phyloP scores from a whole-genome alignment of 2,797 vertebrate species.

The Cyclopterus lumpus region DNA sequence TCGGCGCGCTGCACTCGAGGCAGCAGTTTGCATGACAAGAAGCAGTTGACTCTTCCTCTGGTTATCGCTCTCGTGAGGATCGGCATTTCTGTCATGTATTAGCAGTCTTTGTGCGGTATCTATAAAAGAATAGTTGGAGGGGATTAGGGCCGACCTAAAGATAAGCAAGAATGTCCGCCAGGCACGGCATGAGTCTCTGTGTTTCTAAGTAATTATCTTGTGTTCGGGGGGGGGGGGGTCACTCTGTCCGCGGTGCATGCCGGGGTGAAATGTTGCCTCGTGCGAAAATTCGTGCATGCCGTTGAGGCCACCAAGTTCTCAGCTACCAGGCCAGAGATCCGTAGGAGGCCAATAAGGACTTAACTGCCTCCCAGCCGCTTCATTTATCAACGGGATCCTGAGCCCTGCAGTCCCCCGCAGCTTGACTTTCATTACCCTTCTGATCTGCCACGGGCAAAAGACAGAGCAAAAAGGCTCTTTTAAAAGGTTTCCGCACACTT shows the following conservation, averaged over 20 bases:
- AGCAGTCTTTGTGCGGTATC: conserved; percentile 60
- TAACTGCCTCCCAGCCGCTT: conserved; percentile 72
- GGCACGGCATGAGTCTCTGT: conserved; percentile 55
- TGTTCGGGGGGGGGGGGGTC: conserved; percentile 14
- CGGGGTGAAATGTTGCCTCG: conserved; percentile 11
- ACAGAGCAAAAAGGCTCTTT: conserved; percentile 51
- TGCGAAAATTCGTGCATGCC: conserved; percentile 30
- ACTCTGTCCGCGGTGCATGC: conserved; percentile 15
- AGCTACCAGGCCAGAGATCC: conserved; percentile 59
- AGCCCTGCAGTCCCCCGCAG: conserved; percentile 55
- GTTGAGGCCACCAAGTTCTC: conserved; percentile 54
- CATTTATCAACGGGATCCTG: conserved; percentile 75
- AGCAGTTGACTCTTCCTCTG: conserved; percentile 64
- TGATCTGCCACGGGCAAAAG: conserved; percentile 65
- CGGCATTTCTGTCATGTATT: conserved; percentile 58
- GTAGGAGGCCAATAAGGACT: conserved; percentile 68
- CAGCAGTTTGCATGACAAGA: conserved; percentile 79
- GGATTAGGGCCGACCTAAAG: conserved; percentile 53
- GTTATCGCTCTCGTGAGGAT: conserved; percentile 69
- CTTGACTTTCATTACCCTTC: conserved; percentile 74
- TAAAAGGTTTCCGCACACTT: conserved; percentile 56
- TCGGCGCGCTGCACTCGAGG: conserved; percentile 49
- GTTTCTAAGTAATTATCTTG: conserved; percentile 48
- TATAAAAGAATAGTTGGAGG: conserved; percentile 73
- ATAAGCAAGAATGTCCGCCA: conserved; percentile 65